Conservation (phyloP, 2,113 vertebrate species). For the Apodemus speciosus region DNA sequence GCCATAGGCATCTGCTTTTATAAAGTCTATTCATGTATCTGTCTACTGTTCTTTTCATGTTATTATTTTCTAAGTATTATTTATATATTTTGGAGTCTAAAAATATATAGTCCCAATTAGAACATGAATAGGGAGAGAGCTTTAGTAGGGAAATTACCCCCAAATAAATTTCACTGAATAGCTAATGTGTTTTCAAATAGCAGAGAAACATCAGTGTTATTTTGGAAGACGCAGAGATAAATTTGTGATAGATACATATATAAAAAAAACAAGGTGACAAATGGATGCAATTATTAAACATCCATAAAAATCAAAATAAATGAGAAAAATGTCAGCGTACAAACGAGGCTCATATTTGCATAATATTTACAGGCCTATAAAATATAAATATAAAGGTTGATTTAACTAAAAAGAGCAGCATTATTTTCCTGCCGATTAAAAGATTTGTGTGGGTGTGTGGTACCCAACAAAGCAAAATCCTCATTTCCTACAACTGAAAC, state of each 20-base stretch:
- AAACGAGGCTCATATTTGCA: background rate
- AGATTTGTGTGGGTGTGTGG: background rate
- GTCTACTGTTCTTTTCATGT: background rate
- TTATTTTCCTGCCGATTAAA: slow-evolving; percentile 8
- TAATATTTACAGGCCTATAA: slow-evolving; percentile 10
- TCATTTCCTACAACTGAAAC: background rate
- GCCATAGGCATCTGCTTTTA: background rate
- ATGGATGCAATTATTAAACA: slow-evolving; percentile 14
- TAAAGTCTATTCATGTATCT: background rate
- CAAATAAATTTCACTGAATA: slow-evolving; percentile 19
- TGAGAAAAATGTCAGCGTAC: background rate
- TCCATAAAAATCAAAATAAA: slow-evolving; percentile 6
- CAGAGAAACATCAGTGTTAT: background rate
- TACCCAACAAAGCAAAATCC: background rate
- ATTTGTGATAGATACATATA: too few species aligned
- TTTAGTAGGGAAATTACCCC: background rate
- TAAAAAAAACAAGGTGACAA: too few species aligned
- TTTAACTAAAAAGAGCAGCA: slow-evolving; percentile 21
- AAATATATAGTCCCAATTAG: background rate
- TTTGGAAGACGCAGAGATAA: background rate
- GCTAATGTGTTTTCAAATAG: background rate
- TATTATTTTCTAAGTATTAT: background rate
- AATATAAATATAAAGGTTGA: slow-evolving; percentile 5
- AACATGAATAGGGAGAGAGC: background rate
- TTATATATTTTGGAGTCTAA: background rate